Evolutionary conservation across 2,888 invertebrate genomes (phyloP).

Genomic region (Drosophila multiciliata): DNA sequence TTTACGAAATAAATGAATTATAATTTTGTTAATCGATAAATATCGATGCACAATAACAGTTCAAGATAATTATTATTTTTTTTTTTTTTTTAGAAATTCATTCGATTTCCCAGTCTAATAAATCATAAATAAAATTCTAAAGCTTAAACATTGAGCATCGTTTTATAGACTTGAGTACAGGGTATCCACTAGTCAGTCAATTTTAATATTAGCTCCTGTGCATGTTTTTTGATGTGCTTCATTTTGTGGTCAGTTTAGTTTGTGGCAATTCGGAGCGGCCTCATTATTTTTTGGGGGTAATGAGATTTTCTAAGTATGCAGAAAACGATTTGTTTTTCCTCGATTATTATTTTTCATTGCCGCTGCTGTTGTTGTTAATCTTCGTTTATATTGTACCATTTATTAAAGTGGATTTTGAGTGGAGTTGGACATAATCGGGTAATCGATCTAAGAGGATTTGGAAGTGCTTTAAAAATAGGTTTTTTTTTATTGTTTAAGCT

Average conservation of each 20-base stretch:
- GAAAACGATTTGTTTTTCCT: conserved; percentile 35
- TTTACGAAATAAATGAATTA: neutral
- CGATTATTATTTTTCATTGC: conserved; percentile 23
- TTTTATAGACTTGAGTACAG: neutral
- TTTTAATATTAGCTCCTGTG: neutral
- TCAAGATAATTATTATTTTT: too few species aligned
- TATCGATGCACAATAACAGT: too few species aligned
- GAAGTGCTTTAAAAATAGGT: conserved; percentile 26
- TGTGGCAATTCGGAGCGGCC: conserved; percentile 52
- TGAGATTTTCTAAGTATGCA: conserved; percentile 58
- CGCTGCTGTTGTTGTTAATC: neutral
- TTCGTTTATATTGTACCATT: conserved; percentile 21
- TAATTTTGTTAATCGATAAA: neutral
- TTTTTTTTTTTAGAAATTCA: too few species aligned
- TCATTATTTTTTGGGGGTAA: conserved; percentile 63
- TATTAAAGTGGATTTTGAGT: conserved; percentile 34
- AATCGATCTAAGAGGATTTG: conserved; percentile 30
- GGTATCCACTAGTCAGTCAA: neutral
- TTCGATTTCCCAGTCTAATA: too few species aligned
- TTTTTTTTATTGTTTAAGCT: conserved; percentile 11
- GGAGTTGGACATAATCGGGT: neutral
- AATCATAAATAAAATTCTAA: neutral
- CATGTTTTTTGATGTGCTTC: neutral
- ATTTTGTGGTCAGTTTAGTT: conserved; percentile 37
- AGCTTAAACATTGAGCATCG: neutral